phyloP scores from a whole-genome alignment of 2,888 invertebrate species.

The Alloscopus bannaensis region DNA sequence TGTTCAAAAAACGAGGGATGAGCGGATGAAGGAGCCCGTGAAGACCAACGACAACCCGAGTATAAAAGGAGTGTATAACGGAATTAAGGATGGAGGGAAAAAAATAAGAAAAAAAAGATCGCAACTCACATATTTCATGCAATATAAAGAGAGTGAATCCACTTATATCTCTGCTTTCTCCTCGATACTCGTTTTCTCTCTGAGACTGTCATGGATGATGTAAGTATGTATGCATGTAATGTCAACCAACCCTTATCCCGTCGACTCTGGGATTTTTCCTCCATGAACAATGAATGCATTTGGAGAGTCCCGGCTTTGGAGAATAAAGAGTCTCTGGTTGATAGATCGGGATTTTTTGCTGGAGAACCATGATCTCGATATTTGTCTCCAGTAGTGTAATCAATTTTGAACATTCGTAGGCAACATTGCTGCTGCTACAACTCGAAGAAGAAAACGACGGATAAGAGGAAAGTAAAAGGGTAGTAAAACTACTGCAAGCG shows the following conservation, averaged over 20 bases:
- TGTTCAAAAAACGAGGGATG: conserved; percentile 36
- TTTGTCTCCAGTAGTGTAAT: conserved; percentile 66
- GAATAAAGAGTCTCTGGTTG: conserved; percentile 54
- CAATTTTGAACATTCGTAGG: conserved; percentile 64
- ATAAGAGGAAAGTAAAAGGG: too few species aligned
- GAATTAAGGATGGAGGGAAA: conserved; percentile 43
- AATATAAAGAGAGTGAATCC: too few species aligned
- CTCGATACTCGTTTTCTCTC: too few species aligned
- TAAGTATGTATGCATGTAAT: too few species aligned
- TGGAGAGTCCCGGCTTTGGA: background rate
- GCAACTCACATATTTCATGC: conserved; percentile 49
- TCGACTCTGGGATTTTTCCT: background rate
- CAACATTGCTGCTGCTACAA: too few species aligned
- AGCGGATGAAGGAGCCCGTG: conserved; percentile 1
- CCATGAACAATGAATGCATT: conserved; percentile 16
- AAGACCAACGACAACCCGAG: conserved; percentile 18
- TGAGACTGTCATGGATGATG: too few species aligned
- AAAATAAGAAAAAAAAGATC: conserved; percentile 51
- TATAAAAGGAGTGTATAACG: conserved; percentile 32
- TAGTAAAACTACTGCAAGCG: too few species aligned
- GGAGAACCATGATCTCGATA: conserved; percentile 66
- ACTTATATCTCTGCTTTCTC: too few species aligned
- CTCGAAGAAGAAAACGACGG: background rate
- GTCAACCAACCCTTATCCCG: too few species aligned
- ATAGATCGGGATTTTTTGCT: conserved; percentile 69